phyloP scores from a whole-genome alignment of 2,113 vertebrate species.

The Cnemophilus loriae region DNA sequence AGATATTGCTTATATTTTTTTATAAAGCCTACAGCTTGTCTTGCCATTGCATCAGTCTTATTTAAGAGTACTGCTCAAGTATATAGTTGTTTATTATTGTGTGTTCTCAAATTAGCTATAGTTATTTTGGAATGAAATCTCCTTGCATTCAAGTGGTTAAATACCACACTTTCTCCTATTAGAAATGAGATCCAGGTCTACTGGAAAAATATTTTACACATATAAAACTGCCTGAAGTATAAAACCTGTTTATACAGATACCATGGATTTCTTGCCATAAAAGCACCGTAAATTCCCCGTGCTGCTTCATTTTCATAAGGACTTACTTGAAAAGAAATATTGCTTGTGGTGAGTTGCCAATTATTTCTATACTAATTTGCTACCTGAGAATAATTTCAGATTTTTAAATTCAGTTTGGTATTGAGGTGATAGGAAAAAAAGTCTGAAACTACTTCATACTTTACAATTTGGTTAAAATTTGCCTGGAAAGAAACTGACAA shows the following conservation, averaged over 20 bases:
- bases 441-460: neutral
- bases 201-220: conserved; percentile 24
- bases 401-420: neutral
- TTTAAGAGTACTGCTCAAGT: neutral
- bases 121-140: conserved; percentile 34
- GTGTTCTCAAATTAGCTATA: conserved; percentile 45
- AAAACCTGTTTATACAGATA: conserved; percentile 50
- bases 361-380: conserved; percentile 48
- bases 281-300: conserved; percentile 40
- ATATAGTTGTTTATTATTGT: neutral
- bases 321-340: conserved; percentile 29
- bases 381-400: neutral
- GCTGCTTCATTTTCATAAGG: conserved; percentile 43
- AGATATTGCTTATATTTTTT: neutral
- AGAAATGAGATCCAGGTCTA: neutral
- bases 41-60: neutral
- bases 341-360: neutral
- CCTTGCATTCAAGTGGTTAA: conserved; percentile 27
- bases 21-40: neutral
- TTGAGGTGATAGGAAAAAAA: neutral
- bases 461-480: neutral
- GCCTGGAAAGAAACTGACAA: neutral
- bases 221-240: conserved; percentile 33
- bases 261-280: neutral
- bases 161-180: conserved; percentile 3